Evolutionary conservation across 2,113 vertebrate genomes (phyloP), one percentile per base, ranked within the genome.

Genomic region (Xenotilapia leptura): DNA sequence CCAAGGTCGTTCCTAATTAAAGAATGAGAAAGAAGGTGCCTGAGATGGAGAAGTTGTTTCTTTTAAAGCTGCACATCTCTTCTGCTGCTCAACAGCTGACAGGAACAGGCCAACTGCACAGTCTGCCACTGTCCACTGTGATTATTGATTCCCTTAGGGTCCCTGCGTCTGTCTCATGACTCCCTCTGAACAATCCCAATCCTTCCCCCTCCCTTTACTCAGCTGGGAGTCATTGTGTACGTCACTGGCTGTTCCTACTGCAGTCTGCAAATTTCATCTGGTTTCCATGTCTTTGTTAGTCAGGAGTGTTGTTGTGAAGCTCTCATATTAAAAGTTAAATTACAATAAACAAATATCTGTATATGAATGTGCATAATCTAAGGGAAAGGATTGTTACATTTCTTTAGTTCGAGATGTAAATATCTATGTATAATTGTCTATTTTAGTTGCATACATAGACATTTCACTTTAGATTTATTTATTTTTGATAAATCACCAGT

Each of bases 41-140:
- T 8, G 83, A 83, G 84, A 53, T 42, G 68, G 87, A 86, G 45
- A 56, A 60, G 58, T 47, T 85, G 80, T 81, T 87, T 65, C 58
- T 87, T 86, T 87, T 47, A 54, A 51, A 73, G 81, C 56, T 47
- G 58, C 85, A 68, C 62, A 88, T 89, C 68, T 54, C n/a, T 84
- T 56, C 28, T 60, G 87, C 80, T 80, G 79, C 83, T 79, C 80
- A 68, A 33, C 82, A 89, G 88, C 81, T 92, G 93, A 91, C 90
- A 88, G 86, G 62, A 86, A 40, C 68, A 88, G 88, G 84, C 84
- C 86, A 42, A 55, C 83, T 90, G 89, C 88, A 83, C 88, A 85
- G 80, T 91, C 90, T 88, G 91, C 83, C 79, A 88, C 90, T 88
- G 90, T 93, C 92, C 86, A 60, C 82, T 86, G 77, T 83, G 84